Base-by-base conservation (phyloP, 1,140 invertebrate species). In the Zaprionus camerounensis region DNA sequence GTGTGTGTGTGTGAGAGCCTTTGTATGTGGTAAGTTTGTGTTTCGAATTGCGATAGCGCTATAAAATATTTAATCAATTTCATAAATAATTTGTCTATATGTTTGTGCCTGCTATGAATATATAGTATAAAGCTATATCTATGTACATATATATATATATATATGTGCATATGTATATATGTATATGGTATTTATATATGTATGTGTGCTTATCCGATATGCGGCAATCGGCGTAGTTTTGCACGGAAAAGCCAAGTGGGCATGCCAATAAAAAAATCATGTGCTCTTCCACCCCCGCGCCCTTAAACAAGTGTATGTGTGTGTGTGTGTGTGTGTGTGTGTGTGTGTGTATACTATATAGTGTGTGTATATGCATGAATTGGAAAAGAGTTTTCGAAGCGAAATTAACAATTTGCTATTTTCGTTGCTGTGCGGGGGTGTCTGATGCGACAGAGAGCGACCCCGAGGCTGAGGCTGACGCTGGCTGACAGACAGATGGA, bases 401-500 rank as follows among this genome's bases (percentile, higher is more conserved):
- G 69, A 87, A 87, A 87, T 87, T 88, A 88, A 88, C 84, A 88
- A 88, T 88, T 88, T 88, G 81, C 85, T 88, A 88, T 88, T 90
- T 88, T 71, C 41, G 84, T 88, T 88, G 78, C 57, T 64, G 68
- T 81, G 84, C 71, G 84, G 78, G 85, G 85, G 84, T 81, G 78
- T 65, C 64, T 66, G 75, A 72, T 72, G 70, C 75, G 70, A 72
- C 71, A 72, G 70, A 72, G 70, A 49, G 57, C 66, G 76, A 66
- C 66, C 67, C 79, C 71, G 70, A 71, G 53, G 75, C 71, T 70
- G 82, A 74, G 82, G 74, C 71, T 70, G 82, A 74, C 79, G 71
- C 76, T 28, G 51, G 70, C 73, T 20, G 55, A 73, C 44, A 24
- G 44, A 65, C 61, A 6, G 17, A 26, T 38, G 20, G 55, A 59